Conservation (phyloP, 1,140 invertebrate species). For the Calephelis nemesis region DNA sequence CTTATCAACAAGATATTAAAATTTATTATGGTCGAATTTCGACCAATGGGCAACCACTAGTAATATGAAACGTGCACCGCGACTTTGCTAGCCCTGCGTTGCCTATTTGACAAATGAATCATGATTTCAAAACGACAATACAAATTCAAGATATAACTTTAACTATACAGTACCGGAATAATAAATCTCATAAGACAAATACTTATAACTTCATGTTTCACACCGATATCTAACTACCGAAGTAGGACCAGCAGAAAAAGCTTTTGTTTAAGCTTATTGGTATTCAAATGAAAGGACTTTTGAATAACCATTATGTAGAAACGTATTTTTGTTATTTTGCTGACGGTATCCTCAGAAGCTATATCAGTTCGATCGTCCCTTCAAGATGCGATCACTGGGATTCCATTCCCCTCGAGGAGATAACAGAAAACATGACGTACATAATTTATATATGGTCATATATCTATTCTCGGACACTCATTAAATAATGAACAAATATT, state of each 20-base stretch:
- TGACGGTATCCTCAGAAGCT: conserved; percentile 9
- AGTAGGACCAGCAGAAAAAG: neutral
- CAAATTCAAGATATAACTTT: neutral
- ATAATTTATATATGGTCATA: conserved; percentile 60
- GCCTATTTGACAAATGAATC: neutral
- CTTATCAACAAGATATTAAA: too few relatives aligned
- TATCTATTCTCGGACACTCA: conserved; percentile 43
- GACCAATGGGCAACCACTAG: too few relatives aligned
- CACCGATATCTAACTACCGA: neutral
- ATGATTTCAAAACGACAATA: too few relatives aligned
- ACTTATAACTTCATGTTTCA: conserved; percentile 1
- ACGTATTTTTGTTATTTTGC: conserved; percentile 26
- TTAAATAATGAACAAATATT: conserved; percentile 13
- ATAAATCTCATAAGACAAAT: conserved; percentile 10
- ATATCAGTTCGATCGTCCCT: conserved; percentile 49
- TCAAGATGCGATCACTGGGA: conserved; percentile 50
- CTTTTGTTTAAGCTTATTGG: neutral
- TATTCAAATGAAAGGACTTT: neutral
- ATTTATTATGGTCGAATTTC: too few relatives aligned
- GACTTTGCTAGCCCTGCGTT: too few relatives aligned
- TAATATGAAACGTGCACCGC: too few relatives aligned
- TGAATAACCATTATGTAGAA: conserved; percentile 9
- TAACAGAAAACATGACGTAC: conserved; percentile 56
- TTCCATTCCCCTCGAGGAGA: conserved; percentile 50
- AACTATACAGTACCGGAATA: neutral